Base-by-base conservation (phyloP, 2,113 vertebrate genomes). In the Megaleporinus macrocephalus region DNA sequence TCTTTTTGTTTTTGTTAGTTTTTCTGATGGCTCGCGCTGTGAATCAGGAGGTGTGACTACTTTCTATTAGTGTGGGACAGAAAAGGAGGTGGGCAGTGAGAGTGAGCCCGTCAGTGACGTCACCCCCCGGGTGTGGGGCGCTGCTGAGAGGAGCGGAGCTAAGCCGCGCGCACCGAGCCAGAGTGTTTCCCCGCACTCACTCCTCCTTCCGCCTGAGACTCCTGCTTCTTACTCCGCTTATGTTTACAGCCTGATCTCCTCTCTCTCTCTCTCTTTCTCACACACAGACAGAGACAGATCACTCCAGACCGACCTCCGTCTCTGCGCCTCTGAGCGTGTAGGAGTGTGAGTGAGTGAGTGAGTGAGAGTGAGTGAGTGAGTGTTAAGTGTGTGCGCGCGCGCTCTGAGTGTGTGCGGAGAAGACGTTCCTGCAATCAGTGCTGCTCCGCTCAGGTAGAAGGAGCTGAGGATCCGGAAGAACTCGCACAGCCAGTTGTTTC, bases 381-480 rank as follows among this genome's bases (percentile, higher is more conserved):
- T n/a, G n/a, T n/a, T n/a, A n/a, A n/a, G n/a, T n/a, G n/a, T n/a
- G n/a, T n/a, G n/a, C n/a, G n/a, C n/a, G n/a, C n/a, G n/a, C n/a
- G n/a, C n/a, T n/a, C n/a, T n/a, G n/a, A n/a, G n/a, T n/a, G n/a
- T n/a, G n/a, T n/a, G n/a, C n/a, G n/a, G 73, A 29, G 73, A 30
- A 47, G 36, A 59, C 69, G 72, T 51, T 66, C 13, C 89, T 88
- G 86, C 15, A 68, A 9, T 68, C 27, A 49, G 76, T 61, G 68
- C 36, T 3, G 36, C 36, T 36, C 36, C 7, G 36, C 41, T 49
- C 91, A 94, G 93, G 92, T 93, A 68, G 76, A 77, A 66, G 82
- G 41, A 36, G 70, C 78, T 57, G 80, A 16, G 70, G 85, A 91
- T 80, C 90, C 93, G 93, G 94, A 94, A 94, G 92, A 93, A 85